These are phyloP conservation scores for Chrysotoxum bicinctum DNA, from an alignment of 2,888 invertebrate species.

Conservation along the genomic window DNA sequence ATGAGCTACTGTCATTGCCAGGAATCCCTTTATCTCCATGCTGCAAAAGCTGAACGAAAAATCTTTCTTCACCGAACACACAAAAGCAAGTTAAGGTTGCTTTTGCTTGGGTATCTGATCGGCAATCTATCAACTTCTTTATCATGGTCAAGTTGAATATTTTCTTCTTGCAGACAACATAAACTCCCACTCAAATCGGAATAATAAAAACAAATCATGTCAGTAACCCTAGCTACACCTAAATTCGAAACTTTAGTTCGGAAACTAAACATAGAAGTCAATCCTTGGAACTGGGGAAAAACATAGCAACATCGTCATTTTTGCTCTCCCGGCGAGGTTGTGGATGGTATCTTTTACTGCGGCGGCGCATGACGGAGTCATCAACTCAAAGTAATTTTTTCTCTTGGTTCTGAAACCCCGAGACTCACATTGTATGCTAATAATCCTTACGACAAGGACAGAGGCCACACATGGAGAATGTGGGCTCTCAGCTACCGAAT, in stretches of 20 bases:
- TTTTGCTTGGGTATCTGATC: slow-evolving; percentile 10
- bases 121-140: slow-evolving; percentile 38
- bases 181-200: not conserved
- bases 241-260: not conserved
- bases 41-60: slow-evolving; percentile 15
- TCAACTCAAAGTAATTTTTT: not conserved
- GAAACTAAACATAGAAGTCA: not conserved
- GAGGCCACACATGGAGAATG: slow-evolving; percentile 8
- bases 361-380: slow-evolving; percentile 45
- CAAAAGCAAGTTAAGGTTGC: slow-evolving; percentile 17
- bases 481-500: not conserved
- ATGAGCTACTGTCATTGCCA: slow-evolving; percentile 38
- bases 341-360: slow-evolving; percentile 26
- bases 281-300: slow-evolving; percentile 15
- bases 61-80: slow-evolving; percentile 6
- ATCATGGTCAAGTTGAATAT: slow-evolving; percentile 37
- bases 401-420: not conserved
- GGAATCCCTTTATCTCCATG: slow-evolving; percentile 31
- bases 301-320: slow-evolving; percentile 32
- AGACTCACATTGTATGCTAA: not conserved
- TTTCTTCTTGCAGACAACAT: slow-evolving; percentile 3
- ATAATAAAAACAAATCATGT: slow-evolving; percentile 36
- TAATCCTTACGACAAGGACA: slow-evolving; percentile 3
- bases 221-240: slow-evolving; percentile 16
- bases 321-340: not conserved